phyloP scores from a whole-genome alignment of 2,888 invertebrate genomes.

The Leucoma salicis region DNA sequence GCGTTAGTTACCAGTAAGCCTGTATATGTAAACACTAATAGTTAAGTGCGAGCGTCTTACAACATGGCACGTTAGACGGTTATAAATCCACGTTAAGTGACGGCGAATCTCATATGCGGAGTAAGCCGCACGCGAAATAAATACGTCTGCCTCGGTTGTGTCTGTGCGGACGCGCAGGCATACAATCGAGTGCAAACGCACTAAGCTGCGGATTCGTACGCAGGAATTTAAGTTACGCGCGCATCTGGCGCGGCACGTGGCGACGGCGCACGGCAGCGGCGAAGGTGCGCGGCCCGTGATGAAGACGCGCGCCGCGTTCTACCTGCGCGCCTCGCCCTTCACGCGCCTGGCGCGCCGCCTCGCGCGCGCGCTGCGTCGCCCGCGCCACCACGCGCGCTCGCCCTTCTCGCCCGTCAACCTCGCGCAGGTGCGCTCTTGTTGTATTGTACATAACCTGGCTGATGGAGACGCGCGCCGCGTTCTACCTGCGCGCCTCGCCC shows the following conservation, averaged over 20 bases:
- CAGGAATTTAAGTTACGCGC: conserved; percentile 97
- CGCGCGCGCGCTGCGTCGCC: conserved; percentile 90
- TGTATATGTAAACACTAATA: no score
- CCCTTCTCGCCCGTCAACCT: conserved; percentile 91
- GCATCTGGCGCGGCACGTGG: conserved; percentile 96
- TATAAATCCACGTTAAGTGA: no score
- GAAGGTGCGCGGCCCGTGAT: conserved; percentile 92
- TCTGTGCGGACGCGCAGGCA: no score
- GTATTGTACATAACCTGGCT: no score
- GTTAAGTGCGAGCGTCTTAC: no score
- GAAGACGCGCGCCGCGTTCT: conserved; percentile 98
- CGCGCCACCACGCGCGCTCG: conserved; percentile 93
- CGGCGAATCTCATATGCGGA: no score
- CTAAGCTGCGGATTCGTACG: no score
- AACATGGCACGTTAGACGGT: no score
- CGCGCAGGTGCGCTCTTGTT: conserved; percentile 68
- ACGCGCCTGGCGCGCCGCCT: conserved; percentile 94
- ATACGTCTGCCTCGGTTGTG: no score
- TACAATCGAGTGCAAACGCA: no score
- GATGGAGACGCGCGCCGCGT: conserved; percentile 98
- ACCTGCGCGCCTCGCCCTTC: conserved; percentile 94
- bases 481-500: conserved; percentile 96
- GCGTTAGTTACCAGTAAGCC: no score
- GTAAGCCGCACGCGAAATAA: no score
- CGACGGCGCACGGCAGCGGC: conserved; percentile 92